These are phyloP conservation scores for Drosophila azteca DNA, from an alignment of 1,140 invertebrate species.

Conservation along the genomic window DNA sequence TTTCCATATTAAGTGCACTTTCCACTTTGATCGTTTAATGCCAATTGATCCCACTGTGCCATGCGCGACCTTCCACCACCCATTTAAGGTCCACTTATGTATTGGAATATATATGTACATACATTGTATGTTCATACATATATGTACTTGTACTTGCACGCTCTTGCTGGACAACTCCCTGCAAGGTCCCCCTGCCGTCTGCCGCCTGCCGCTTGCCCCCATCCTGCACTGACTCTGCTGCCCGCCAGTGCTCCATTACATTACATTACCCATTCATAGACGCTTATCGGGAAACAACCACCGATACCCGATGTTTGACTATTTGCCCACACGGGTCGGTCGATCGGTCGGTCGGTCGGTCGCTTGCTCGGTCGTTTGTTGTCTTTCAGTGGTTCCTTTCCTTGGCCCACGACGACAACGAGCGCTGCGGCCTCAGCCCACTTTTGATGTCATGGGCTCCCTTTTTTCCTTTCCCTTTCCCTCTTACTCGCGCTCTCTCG, in stretches of 20 bases:
- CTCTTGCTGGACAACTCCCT: too few species aligned
- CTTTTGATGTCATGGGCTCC: slow-evolving; percentile 27
- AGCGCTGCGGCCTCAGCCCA: slow-evolving; percentile 54
- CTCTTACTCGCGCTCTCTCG: background rate
- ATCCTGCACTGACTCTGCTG: too few species aligned
- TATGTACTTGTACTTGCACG: too few species aligned
- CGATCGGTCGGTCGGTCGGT: slow-evolving; percentile 2
- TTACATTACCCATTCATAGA: slow-evolving; percentile 48
- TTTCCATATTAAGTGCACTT: background rate
- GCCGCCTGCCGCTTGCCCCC: too few species aligned
- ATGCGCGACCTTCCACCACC: slow-evolving; percentile 3
- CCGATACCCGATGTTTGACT: slow-evolving; percentile 34
- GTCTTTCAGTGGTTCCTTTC: slow-evolving; percentile 28
- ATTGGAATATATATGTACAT: background rate
- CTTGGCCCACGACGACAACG: slow-evolving; percentile 50
- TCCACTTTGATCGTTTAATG: too few species aligned
- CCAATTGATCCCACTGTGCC: slow-evolving; percentile 6
- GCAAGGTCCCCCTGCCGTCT: too few species aligned
- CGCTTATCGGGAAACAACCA: slow-evolving; percentile 51
- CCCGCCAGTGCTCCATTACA: slow-evolving; percentile 25
- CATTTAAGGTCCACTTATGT: background rate
- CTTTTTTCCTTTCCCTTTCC: background rate
- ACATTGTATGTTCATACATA: slow-evolving; percentile 5
- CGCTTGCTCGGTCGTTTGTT: slow-evolving; percentile 14
- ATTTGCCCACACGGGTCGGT: slow-evolving; percentile 41